Evolutionary conservation across 1,140 invertebrate genomes (phyloP), one percentile per base, ranked within the genome.

Genomic region (Danaus melanippus): DNA sequence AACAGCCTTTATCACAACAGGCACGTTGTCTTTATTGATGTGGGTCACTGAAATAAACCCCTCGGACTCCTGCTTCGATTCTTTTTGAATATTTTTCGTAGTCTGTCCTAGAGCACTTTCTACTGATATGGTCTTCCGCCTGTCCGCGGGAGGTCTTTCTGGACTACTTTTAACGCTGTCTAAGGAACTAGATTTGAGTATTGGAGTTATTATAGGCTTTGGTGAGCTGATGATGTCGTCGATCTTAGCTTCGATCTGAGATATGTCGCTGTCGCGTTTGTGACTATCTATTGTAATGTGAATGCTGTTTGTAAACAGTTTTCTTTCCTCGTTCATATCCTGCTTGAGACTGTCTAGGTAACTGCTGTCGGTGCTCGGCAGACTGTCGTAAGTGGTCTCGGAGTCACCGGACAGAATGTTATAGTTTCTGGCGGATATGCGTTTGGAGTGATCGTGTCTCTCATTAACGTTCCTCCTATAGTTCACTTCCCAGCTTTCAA

Each of bases 101-200:
- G 51, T 73, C 42, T 78, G 79, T 61, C 80, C 79, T 48, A 87
- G 66, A 54, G 84, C 76, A 56, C 82, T 87, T 57, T 87, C 87
- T 12, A 87, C 82, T 11, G 87, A 88, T 62, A 85, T 79, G 9
- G 87, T 87, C 62, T 88, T 88, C 50, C 86, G 68, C 66, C 80
- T 78, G 49, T 84, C 81, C 47, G 83, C 86, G 12, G 74, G 69
- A 32, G 68, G 66, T 54, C 82, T 87, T 47, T 89, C 88, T 8
- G 88, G 83, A 56, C 87, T 85, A 66, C 89, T 88, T 61, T 89
- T 89, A 55, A 90, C 76, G 58, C 89, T 90, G 64, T 90, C 89
- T 67, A 90, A 80, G 62, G 89, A 90, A 67, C 73, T 87, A 50
- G 87, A 89, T 61, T 89, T 89, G 53, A 88, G 70, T 71, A 86